Base-by-base conservation (phyloP, 1,140 invertebrate genomes). In the Phthorimaea operculella region DNA sequence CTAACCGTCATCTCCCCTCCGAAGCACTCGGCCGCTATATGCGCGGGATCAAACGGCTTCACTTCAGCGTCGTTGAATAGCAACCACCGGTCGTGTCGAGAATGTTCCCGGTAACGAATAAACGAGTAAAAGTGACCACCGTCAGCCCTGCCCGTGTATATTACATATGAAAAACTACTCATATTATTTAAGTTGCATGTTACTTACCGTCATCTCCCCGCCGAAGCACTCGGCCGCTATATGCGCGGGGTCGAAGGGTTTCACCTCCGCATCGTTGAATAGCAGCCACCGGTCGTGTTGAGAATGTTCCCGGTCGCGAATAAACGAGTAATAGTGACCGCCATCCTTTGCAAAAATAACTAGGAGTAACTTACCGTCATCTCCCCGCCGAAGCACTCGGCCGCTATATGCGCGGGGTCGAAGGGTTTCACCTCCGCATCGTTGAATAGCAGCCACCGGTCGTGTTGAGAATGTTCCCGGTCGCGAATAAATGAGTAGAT, bases 321-420 rank as follows among this genome's bases (percentile, higher is more conserved):
- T 98, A 73, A 98, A 98, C 76, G 94, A 96, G 78, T 98, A 98
- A 85, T 98, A n/a, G n/a, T 98, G 97, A 1, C 97, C 96, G 28
- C 96, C 96, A 78, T 98, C 96, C 0, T n/a, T n/a, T n/a, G 6
- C 21, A 28, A 28, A 28, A 28, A 28, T 28, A n/a, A 28, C 36
- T 12, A 11, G 11, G 11, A 34, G 52, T 11, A 36, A 65, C 85
- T 87, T 81, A 94, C 92, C 2, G 95, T 98, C 93, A 97, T 97
- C 87, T 98, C 96, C 7, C 97, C 97, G 1, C 97, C 97, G 86
- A 98, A 98, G 82, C 96, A 98, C 79, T 98, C 96, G 0, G 94
- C 90, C 0, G 95, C 96, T 54, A 98, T 93, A 80, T 98, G 95
- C 66, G 92, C 93, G 0, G 95, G 93, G 88, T 98, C 96, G 78